These are phyloP conservation scores for Centropus bengalensis DNA, from an alignment of 2,113 vertebrate genomes.

Conservation along the genomic window DNA sequence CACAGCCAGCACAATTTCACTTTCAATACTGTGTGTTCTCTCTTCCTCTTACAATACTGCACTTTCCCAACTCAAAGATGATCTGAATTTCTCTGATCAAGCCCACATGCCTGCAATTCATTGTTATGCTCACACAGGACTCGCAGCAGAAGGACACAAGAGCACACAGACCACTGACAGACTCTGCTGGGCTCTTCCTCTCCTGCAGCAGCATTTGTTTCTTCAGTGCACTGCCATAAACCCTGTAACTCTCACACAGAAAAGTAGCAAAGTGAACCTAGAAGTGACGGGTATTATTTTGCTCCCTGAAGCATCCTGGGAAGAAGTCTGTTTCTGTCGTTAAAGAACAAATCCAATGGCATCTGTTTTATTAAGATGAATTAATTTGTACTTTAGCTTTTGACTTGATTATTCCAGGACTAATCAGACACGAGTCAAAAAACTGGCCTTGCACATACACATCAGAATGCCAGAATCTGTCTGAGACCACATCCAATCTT, in stretches of 20 bases:
- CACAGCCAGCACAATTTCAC: neutral
- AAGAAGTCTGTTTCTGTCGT: neutral
- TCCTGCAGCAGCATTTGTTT: neutral
- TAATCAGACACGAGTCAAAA: neutral
- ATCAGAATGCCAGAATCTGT: neutral
- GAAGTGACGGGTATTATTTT: neutral
- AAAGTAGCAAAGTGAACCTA: neutral
- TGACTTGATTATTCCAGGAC: neutral
- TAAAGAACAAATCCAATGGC: neutral
- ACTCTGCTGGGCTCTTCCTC: neutral
- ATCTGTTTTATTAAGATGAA: neutral
- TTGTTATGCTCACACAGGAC: rapidly evolving
- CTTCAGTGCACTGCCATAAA: neutral
- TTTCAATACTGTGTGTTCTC: neutral
- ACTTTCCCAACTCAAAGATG: neutral
- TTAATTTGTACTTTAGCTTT: neutral
- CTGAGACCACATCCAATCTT: neutral
- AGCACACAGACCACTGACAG: neutral
- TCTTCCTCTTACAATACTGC: neutral
- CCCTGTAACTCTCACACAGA: neutral
- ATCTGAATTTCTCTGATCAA: neutral
- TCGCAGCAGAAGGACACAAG: neutral
- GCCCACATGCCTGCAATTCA: neutral
- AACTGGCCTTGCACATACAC: neutral
- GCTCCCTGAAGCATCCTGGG: neutral